These are phyloP conservation scores for Lithobates sylvaticus DNA, from an alignment of 2,797 vertebrate species.

Conservation along the genomic window DNA sequence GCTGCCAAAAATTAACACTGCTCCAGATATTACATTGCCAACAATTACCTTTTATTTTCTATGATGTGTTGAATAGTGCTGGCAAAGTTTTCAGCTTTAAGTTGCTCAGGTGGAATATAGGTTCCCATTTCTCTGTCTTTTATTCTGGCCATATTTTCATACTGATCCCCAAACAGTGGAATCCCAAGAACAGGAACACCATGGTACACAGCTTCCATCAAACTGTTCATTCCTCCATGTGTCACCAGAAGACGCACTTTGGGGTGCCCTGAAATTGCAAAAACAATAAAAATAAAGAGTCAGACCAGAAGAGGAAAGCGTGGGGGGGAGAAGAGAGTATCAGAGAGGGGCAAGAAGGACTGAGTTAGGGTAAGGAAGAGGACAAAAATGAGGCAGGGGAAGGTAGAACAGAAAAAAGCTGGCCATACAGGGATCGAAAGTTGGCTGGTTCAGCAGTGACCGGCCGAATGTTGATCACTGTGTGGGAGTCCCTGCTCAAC, in stretches of 20 bases:
- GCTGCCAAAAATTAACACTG: too few species aligned
- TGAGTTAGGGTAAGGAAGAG: too few species aligned
- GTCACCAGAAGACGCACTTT: slow-evolving; percentile 74
- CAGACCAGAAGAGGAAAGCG: not conserved
- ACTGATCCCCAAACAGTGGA: slow-evolving; percentile 77
- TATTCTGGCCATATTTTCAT: slow-evolving; percentile 74
- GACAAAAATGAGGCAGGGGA: too few species aligned
- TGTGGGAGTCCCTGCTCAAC: too few species aligned
- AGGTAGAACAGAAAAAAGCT: too few species aligned
- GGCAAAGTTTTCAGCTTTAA: slow-evolving; percentile 71
- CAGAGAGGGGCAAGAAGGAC: not conserved
- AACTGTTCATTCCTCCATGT: slow-evolving; percentile 79
- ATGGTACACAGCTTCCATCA: slow-evolving; percentile 78
- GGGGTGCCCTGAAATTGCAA: slow-evolving; percentile 69
- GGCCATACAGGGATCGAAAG: too few species aligned
- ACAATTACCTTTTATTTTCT: slow-evolving; percentile 70
- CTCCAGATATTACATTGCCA: not conserved
- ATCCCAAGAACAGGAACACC: slow-evolving; percentile 78
- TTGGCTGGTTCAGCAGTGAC: too few species aligned
- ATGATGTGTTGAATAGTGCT: slow-evolving; percentile 72
- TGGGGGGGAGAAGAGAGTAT: not conserved
- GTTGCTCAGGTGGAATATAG: slow-evolving; percentile 65
- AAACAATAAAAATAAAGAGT: not conserved
- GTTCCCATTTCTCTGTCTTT: slow-evolving; percentile 76
- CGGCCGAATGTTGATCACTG: too few species aligned